Evolutionary conservation across 2,888 invertebrate species (phyloP).

Genomic region (Thymelicus sylvestris): DNA sequence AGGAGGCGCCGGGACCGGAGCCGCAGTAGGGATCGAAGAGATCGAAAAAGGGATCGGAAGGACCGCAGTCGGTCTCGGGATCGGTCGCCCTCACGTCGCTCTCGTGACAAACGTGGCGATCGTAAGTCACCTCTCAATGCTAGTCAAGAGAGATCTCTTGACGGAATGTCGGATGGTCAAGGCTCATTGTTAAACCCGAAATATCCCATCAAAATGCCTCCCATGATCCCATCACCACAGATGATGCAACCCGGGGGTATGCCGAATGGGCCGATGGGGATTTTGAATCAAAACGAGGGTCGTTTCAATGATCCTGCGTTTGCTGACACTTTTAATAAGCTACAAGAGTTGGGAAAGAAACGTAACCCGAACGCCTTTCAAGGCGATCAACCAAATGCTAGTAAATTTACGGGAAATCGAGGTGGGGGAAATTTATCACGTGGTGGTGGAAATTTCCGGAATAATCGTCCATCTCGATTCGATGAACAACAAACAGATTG

Average conservation of each 20-base stretch:
- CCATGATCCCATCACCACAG: constrained; percentile 38
- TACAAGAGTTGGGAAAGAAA: constrained; percentile 82
- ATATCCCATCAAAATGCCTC: constrained; percentile 27
- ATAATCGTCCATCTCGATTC: constrained; percentile 61
- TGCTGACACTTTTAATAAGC: constrained; percentile 65
- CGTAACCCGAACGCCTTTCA: constrained; percentile 86
- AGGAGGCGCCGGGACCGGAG: constrained; percentile 84
- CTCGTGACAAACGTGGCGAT: constrained; percentile 81
- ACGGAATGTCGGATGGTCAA: constrained; percentile 39
- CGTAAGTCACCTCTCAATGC: constrained; percentile 68
- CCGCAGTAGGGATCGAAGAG: constrained; percentile 83
- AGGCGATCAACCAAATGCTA: constrained; percentile 62
- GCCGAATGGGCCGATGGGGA: constrained; percentile 50
- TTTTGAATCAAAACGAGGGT: constrained; percentile 38
- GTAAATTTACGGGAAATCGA: constrained; percentile 47
- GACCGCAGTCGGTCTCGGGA: constrained; percentile 85
- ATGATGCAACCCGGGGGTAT: constrained; percentile 47
- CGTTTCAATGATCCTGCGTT: constrained; percentile 66
- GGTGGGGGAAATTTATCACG: constrained; percentile 50
- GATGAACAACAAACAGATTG: constrained; percentile 63
- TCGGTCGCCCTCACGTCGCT: constrained; percentile 75
- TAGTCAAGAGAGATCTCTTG: constrained; percentile 59
- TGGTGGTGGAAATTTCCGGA: constrained; percentile 56
- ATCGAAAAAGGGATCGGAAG: constrained; percentile 77
- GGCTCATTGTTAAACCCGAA: constrained; percentile 6